Conservation (phyloP, 1,140 invertebrate genomes). For the Eueides isabella region DNA sequence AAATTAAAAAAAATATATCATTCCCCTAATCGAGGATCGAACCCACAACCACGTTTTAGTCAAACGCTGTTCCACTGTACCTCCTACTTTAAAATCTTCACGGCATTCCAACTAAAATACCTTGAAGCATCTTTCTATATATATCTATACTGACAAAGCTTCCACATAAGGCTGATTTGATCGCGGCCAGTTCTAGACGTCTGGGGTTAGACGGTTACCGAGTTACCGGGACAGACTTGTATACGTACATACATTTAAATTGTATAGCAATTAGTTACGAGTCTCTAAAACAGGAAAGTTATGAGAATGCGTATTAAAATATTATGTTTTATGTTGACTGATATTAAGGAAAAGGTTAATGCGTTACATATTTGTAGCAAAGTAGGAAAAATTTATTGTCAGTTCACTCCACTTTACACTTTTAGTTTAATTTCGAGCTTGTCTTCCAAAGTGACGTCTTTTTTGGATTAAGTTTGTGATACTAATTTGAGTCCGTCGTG, state of each 20-base stretch:
- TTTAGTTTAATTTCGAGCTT: background rate
- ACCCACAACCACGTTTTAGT: too few relatives aligned
- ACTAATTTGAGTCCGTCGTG: too few relatives aligned
- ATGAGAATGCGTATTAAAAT: background rate
- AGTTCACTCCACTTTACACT: background rate
- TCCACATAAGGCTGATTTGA: conserved; percentile 18
- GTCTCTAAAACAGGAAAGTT: background rate
- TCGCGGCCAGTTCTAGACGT: conserved; percentile 10
- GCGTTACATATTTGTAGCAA: too few relatives aligned
- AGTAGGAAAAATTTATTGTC: background rate
- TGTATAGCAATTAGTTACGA: background rate
- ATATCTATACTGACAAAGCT: background rate
- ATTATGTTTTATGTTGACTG: too few relatives aligned
- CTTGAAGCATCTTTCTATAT: background rate
- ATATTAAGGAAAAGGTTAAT: too few relatives aligned
- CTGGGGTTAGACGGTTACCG: conserved; percentile 36
- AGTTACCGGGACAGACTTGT: conserved; percentile 35
- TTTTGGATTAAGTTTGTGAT: too few relatives aligned
- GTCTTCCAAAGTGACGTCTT: too few relatives aligned
- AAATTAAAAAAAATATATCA: too few relatives aligned
- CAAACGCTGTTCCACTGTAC: too few relatives aligned
- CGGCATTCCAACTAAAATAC: too few relatives aligned
- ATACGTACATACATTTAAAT: background rate
- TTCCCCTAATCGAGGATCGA: too few relatives aligned
- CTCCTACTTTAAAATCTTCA: too few relatives aligned